Conservation (phyloP, 2,797 vertebrate species). For the Gephyroberyx darwinii region DNA sequence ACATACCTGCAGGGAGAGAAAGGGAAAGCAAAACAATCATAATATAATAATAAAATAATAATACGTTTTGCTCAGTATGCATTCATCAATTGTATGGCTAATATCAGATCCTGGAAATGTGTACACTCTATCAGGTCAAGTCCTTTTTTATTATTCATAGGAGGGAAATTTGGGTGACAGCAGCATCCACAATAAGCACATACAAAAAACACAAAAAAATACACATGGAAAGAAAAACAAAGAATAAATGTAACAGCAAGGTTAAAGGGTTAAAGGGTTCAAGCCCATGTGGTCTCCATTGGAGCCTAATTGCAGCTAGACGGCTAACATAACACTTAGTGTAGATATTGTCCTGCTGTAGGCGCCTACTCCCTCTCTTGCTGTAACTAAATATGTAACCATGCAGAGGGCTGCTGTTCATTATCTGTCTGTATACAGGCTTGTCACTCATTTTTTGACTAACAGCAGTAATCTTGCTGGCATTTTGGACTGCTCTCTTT, state of each 20-base stretch:
- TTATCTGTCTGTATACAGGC: background rate
- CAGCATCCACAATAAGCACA: background rate
- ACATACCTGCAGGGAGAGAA: constrained; percentile 83
- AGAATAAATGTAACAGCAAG: too few species aligned
- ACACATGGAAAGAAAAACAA: too few species aligned
- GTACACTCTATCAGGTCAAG: background rate
- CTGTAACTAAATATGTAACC: constrained; percentile 10
- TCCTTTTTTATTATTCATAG: too few species aligned
- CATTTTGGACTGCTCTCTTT: background rate
- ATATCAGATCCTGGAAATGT: background rate
- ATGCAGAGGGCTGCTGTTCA: constrained; percentile 12
- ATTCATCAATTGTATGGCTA: background rate
- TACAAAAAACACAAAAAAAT: too few species aligned
- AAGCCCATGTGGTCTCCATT: too few species aligned
- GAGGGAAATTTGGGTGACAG: too few species aligned
- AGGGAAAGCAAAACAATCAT: constrained; percentile 19
- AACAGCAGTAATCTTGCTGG: constrained; percentile 5
- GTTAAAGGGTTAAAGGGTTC: too few species aligned
- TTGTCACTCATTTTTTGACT: constrained; percentile 16
- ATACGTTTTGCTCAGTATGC: background rate
- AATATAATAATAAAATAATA: background rate
- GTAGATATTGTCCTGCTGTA: constrained; percentile 13
- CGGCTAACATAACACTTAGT: constrained; percentile 10
- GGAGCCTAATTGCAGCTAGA: constrained; percentile 3
- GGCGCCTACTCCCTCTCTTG: constrained; percentile 25